Base-by-base conservation (phyloP, 2,113 vertebrate species). In the Pachypanchax playfairii region DNA sequence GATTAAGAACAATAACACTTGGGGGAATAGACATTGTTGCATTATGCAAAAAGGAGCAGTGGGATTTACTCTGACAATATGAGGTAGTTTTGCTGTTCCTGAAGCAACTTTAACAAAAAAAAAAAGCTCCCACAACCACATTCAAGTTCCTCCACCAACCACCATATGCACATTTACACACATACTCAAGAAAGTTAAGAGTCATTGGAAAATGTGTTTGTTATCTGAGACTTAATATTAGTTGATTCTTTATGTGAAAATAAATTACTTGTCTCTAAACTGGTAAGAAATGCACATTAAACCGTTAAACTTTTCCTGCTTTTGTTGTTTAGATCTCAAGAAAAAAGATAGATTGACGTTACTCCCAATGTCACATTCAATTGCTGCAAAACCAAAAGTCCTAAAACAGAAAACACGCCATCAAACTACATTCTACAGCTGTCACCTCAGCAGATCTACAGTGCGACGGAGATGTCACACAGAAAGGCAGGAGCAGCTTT, bases 41-140 rank as follows among this genome's bases (percentile, higher is more conserved):
- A 85, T 82, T 79, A 82, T 72, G 70, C 75, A 78, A 86, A 90
- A 88, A 85, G 79, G 82, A 90, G 85, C 82, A 56, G 43, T 61
- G 85, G 80, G 84, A 86, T 83, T 87, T 84, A 70, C 70, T 66
- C 15, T 15, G 11, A 53, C 65, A 76, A 66, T 68, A 62, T 75
- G 47, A 83, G 67, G 78, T 73, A 75, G 67, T 75, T 74, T 70
- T 79, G 60, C 83, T 63, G 68, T 63, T 76, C 70, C 65, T 78
- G 51, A 58, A 59, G 72, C 69, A 83, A 83, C 55, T 84, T 73
- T 80, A 20, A 31, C n/a, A 29, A 6, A 79, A 73, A 83, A 77
- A 68, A 69, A 78, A 70, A 71, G 38, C 6, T 3, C 44, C 61
- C 51, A 41, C 20, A 56, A 55, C 62, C 56, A 18, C 14, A 43